Evolutionary conservation across 2,888 invertebrate species (phyloP).

Genomic region (Pomacea canaliculata): DNA sequence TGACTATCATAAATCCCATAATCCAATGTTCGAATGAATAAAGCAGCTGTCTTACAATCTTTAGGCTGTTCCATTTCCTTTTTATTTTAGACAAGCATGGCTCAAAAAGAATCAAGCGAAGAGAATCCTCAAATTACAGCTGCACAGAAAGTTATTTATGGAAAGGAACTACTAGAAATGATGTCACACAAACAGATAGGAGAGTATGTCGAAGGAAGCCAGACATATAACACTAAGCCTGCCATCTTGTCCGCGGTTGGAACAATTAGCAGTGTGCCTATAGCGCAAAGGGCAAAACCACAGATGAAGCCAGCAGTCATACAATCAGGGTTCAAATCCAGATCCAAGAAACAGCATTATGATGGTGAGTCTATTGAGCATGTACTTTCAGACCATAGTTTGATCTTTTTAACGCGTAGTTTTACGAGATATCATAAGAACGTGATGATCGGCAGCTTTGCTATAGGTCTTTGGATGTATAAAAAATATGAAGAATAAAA

Average conservation of each 20-base stretch:
- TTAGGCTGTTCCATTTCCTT: not conserved
- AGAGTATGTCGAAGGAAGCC: not conserved
- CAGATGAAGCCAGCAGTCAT: slow-evolving; percentile 37
- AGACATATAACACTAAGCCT: slow-evolving; percentile 49
- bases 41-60: too few relatives aligned
- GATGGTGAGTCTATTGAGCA: too few relatives aligned
- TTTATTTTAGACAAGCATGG: slow-evolving; percentile 13
- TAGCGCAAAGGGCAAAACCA: slow-evolving; percentile 50
- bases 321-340: not conserved
- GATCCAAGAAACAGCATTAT: not conserved
- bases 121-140: not conserved
- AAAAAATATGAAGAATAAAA: too few relatives aligned
- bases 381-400: too few relatives aligned
- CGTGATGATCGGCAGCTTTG: too few relatives aligned
- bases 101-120: slow-evolving; percentile 1
- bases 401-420: too few relatives aligned
- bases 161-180: not conserved
- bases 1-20: too few relatives aligned
- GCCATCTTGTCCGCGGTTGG: slow-evolving; percentile 59
- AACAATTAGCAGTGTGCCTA: slow-evolving; percentile 46
- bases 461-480: too few relatives aligned
- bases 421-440: too few relatives aligned
- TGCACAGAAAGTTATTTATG: not conserved
- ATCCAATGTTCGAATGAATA: too few relatives aligned
- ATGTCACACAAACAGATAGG: not conserved